Conservation (phyloP, 2,888 invertebrate species). For the Micropterix aruncella region DNA sequence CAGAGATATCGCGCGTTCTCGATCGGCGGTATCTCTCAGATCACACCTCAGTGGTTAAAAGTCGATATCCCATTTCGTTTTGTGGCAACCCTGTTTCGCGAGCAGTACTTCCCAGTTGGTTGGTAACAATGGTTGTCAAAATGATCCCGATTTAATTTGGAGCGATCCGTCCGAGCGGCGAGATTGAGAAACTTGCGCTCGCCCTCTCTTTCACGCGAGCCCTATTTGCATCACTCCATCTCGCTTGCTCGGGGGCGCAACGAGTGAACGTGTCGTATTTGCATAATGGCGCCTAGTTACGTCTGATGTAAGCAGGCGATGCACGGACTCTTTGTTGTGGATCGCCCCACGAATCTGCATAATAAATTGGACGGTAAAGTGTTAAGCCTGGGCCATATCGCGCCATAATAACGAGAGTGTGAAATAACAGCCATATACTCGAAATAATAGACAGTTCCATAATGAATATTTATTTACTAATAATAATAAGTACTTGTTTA, state of each 20-base stretch:
- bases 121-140: background rate
- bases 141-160: background rate
- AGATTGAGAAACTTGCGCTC: background rate
- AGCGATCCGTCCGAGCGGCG: background rate
- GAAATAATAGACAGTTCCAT: too few species aligned
- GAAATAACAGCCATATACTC: too few species aligned
- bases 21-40: too few species aligned
- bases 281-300: background rate
- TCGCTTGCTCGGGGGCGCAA: background rate
- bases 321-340: background rate
- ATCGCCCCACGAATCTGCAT: background rate
- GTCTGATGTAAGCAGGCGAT: background rate
- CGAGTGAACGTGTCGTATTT: background rate
- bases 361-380: background rate
- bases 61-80: too few species aligned
- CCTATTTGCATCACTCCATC: background rate
- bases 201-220: background rate
- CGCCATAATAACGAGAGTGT: too few species aligned
- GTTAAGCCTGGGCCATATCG: too few species aligned
- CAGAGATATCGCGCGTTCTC: too few species aligned
- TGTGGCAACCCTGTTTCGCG: too few species aligned
- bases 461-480: too few species aligned
- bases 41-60: too few species aligned
- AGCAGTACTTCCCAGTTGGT: background rate
- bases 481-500: too few species aligned